These are phyloP conservation scores for Gryllus bimaculatus DNA, from an alignment of 1,140 invertebrate genomes.

Conservation along the genomic window DNA sequence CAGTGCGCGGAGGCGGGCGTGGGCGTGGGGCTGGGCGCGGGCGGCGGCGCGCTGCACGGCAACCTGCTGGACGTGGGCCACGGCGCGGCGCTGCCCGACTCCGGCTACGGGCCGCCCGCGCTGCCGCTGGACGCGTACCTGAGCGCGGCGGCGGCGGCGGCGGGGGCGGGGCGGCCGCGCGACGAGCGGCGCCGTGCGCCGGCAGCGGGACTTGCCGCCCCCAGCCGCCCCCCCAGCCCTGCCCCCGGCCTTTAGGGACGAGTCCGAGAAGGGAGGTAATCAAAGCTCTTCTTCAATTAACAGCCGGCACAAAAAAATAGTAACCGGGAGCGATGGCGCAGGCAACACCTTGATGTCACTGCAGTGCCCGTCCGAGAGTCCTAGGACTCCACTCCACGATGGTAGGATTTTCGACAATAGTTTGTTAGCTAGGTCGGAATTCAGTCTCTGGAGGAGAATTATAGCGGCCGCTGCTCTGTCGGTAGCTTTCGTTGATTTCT, in stretches of 20 bases:
- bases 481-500: too few relatives aligned
- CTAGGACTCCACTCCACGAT: too few relatives aligned
- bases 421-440: too few relatives aligned
- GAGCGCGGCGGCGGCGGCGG: slow-evolving; percentile 45
- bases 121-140: slow-evolving; percentile 53
- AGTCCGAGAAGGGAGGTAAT: background rate
- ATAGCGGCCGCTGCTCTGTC: too few relatives aligned
- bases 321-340: too few relatives aligned
- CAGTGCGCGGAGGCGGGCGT: slow-evolving; percentile 61
- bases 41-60: slow-evolving; percentile 32
- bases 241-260: background rate
- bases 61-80: slow-evolving; percentile 42
- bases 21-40: slow-evolving; percentile 41
- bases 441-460: too few relatives aligned
- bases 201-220: slow-evolving; percentile 38
- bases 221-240: slow-evolving; percentile 34
- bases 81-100: slow-evolving; percentile 38
- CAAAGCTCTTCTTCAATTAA: background rate
- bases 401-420: too few relatives aligned
- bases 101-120: slow-evolving; percentile 38
- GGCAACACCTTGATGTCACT: too few relatives aligned
- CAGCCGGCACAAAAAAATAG: too few relatives aligned
- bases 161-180: slow-evolving; percentile 58
- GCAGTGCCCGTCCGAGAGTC: too few relatives aligned
- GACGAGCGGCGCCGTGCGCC: slow-evolving; percentile 62